Percentiles rank a stretch among this genome's conserved stretches.
Conservation (phyloP, 1,140 invertebrate species). For the Drosophila sulfurigaster region DNA sequence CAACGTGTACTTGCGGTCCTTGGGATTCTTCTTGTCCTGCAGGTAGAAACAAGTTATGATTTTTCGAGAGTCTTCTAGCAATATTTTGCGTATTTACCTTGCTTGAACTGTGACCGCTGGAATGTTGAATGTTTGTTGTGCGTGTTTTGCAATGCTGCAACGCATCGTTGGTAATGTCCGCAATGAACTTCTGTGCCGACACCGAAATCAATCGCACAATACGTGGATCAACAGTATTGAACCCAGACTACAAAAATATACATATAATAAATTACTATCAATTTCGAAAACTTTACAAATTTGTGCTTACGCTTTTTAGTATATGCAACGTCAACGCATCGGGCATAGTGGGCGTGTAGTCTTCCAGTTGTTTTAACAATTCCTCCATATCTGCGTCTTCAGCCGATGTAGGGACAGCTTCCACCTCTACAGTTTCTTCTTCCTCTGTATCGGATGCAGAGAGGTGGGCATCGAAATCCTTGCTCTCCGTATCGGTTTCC, state of each 20-base stretch:
- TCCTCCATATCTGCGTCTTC: constrained; percentile 68
- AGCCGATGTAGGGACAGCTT: constrained; percentile 45
- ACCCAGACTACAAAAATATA: constrained; percentile 88
- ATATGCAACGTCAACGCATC: constrained; percentile 92
- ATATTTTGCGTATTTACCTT: constrained; percentile 46
- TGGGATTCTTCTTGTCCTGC: constrained; percentile 84
- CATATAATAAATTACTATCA: not conserved
- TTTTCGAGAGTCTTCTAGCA: not conserved
- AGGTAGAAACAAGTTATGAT: not conserved
- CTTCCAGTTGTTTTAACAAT: constrained; percentile 91
- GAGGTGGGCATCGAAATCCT: constrained; percentile 28
- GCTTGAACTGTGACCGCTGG: constrained; percentile 77
- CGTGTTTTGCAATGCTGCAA: constrained; percentile 97
- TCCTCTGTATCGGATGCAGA: constrained; percentile 52
- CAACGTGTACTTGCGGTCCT: constrained; percentile 95
- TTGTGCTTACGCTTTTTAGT: constrained; percentile 86
- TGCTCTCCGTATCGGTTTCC: constrained; percentile 54
- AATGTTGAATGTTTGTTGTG: constrained; percentile 89
- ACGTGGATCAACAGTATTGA: constrained; percentile 95
- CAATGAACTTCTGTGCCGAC: constrained; percentile 98
- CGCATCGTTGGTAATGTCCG: constrained; percentile 98
- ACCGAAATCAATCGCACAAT: constrained; percentile 94
- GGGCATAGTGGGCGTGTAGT: constrained; percentile 87
- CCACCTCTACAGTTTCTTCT: constrained; percentile 59
- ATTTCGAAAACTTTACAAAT: not conserved